Conservation (phyloP, 2,113 vertebrate genomes). For the Cygnus buccinator region DNA sequence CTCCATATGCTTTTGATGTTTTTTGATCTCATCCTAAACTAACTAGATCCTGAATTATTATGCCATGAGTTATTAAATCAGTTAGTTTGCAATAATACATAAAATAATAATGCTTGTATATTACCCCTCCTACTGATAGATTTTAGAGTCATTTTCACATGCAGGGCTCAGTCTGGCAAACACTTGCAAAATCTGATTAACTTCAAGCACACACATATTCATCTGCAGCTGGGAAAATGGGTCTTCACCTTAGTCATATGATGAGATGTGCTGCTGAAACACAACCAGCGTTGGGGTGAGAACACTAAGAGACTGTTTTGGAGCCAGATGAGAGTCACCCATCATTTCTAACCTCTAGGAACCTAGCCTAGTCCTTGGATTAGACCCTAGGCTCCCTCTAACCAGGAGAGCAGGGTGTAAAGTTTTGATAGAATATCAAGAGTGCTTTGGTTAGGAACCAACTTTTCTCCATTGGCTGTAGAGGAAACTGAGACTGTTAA, state of each 20-base stretch:
- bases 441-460: not conserved
- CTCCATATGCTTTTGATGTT: slow-evolving; percentile 59
- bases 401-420: not conserved
- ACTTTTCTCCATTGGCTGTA: not conserved
- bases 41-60: slow-evolving; percentile 53
- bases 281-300: not conserved
- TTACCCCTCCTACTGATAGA: not conserved
- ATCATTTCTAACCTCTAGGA: not conserved
- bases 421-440: not conserved
- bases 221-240: not conserved
- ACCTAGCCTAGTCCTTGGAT: not conserved
- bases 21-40: slow-evolving; percentile 48
- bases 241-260: not conserved
- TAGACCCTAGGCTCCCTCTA: not conserved
- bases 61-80: slow-evolving; percentile 44
- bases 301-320: not conserved
- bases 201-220: not conserved
- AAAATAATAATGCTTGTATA: not conserved
- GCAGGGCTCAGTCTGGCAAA: not conserved
- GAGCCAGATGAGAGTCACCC: not conserved
- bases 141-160: not conserved
- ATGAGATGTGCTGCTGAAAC: not conserved
- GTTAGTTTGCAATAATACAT: slow-evolving; percentile 8
- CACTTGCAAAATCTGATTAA: not conserved
- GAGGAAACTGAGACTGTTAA: not conserved